Evolutionary conservation across 2,797 vertebrate genomes (phyloP).

Genomic region (Telmatherina bonti): DNA sequence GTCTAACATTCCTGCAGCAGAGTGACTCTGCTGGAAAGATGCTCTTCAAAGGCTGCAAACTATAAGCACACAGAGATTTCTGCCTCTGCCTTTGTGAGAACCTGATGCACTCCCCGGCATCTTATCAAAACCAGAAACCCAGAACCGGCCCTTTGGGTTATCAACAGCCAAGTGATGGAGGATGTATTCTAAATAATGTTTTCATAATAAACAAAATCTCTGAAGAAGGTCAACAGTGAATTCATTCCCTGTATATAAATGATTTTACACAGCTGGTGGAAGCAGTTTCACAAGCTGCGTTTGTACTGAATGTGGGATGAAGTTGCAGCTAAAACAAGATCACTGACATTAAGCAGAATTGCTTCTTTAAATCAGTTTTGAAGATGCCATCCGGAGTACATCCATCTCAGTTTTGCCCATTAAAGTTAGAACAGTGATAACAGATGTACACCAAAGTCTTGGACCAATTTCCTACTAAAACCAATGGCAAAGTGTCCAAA

Average conservation of each 20-base stretch:
- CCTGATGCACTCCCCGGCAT: slow-evolving; percentile 5
- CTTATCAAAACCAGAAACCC: neutral
- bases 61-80: neutral
- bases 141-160: neutral
- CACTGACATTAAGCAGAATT: slow-evolving; percentile 11
- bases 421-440: neutral
- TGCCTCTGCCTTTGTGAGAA: neutral
- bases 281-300: neutral
- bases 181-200: neutral
- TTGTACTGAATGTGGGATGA: neutral
- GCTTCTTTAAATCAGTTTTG: neutral
- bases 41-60: slow-evolving; percentile 16
- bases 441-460: too few relatives aligned
- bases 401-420: slow-evolving; percentile 4
- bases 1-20: slow-evolving; percentile 28
- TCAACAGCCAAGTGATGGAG: neutral
- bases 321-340: neutral
- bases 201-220: neutral
- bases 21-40: slow-evolving; percentile 15
- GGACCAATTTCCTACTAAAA: too few relatives aligned
- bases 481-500: too few relatives aligned
- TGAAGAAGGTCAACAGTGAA: neutral
- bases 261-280: neutral
- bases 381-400: neutral
- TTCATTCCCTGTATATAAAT: neutral